Base-by-base conservation (phyloP, 2,888 invertebrate species). In the Drosophila silvestris region DNA sequence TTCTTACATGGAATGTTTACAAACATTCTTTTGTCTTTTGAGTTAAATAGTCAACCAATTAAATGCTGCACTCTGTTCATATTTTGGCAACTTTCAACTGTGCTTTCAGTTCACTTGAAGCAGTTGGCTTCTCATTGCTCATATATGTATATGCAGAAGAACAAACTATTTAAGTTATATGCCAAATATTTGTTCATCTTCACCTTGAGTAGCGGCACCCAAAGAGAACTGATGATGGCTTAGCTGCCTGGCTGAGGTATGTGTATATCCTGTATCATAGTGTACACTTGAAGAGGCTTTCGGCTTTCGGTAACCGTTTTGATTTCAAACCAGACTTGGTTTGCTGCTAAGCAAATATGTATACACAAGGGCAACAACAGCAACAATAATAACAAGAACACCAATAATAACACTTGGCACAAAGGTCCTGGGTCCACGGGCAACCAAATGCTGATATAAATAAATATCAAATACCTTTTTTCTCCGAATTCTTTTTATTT, bases 381-480 rank as follows among this genome's bases (percentile, higher is more conserved):
- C 71, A 64, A 14, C 41, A 61, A 56, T 64, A 79, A 51, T 53
- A 71, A 69, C 61, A 69, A 30, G 50, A 68, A 65, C 57, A 69
- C 53, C 76, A 79, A 77, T 72, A 79, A 76, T 79, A 81, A 79
- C 76, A 81, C 79, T 76, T 69, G 79, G 76, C 76, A 76, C 79
- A 76, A 76, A 81, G 82, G 82, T 80, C 82, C 66, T 68, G 85
- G 78, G 81, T 81, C 73, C 81, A 75, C 64, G 65, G 65, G 72
- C 82, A 80, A 74, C 66, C 83, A 83, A 80, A 80, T 74, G 74
- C 84, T 81, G 79, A 86, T 89, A 87, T 85, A 87, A 89, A 79
- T 85, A 87, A 81, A 84, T 87, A 81, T 80, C 86, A 82, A 78
- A 88, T 85, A 85, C 83, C 88, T 85, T 83, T 37, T 12, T 88